phyloP scores from a whole-genome alignment of 2,113 vertebrate species.

The Sapayoa aenigma region DNA sequence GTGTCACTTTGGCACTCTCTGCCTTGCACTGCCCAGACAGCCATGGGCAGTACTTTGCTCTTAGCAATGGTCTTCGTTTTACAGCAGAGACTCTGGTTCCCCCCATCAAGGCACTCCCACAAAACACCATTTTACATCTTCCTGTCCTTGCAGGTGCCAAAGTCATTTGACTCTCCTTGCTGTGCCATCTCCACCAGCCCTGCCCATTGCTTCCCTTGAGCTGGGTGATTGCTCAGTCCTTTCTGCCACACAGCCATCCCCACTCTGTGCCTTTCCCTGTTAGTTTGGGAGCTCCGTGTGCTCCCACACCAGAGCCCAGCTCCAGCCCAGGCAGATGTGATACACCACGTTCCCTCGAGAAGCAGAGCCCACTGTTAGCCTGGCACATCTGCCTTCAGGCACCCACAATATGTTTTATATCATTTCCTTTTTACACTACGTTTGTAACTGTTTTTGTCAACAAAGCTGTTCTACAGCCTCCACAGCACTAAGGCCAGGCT shows the following conservation, averaged over 20 bases:
- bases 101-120: neutral
- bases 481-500: neutral
- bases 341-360: fast-evolving
- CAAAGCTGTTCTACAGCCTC: neutral
- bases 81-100: neutral
- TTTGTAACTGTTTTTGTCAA: neutral
- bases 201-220: neutral
- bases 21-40: neutral
- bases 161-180: neutral
- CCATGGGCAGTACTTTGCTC: neutral
- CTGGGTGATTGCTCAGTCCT: neutral
- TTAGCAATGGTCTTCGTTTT: neutral
- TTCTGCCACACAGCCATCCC: neutral
- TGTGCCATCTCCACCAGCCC: neutral
- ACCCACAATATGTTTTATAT: neutral
- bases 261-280: fast-evolving
- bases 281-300: neutral
- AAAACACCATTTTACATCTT: neutral
- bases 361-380: neutral
- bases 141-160: neutral
- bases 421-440: neutral
- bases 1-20: neutral
- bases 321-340: neutral
- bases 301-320: neutral
- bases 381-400: neutral